Evolutionary conservation across 2,888 invertebrate species (phyloP), one percentile per base, ranked within the genome.

Genomic region (Stenotaenia linearis): DNA sequence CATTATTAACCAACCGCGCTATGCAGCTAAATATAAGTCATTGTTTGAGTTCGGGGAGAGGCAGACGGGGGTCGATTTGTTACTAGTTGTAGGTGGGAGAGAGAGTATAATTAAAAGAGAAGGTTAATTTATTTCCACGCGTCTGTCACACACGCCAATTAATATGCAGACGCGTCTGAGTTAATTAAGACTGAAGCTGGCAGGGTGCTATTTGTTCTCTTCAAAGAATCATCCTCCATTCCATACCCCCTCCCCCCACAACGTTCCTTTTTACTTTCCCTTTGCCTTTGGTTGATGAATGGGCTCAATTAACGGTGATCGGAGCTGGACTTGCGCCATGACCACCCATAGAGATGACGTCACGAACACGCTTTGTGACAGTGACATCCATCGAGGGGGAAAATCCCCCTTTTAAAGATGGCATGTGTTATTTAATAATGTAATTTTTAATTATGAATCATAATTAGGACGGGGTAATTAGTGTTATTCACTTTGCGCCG

Each of bases 141-240:
- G 69, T 69, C 69, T 69, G 69, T 69, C 69, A 69, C 69, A 69
- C 69, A 69, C 69, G 69, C 69, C 69, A 69, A 69, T 69, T 69
- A 69, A 69, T 69, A 69, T 69, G 69, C 69, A 69, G 69, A 69
- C 69, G 69, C 69, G 69, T 69, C 69, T 69, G 69, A 69, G 69
- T 69, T 69, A 69, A 69, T 69, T 69, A 69, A 69, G 69, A 69
- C 69, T 69, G 69, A 69, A 69, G 25, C 69, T 69, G 69, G 69
- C 69, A 69, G 69, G 69, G 69, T 69, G 69, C 69, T 69, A 69
- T 69, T 69, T 69, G 69, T 69, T 69, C 69, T 69, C 69, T 69
- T 28, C 28, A 69, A 69, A 69, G 69, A 69, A 69, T 69, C 69
- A 69, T 69, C 69, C 7, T 61, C 28, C 69, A 21, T 21, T 21